These are phyloP conservation scores for Lithophane leautieri DNA, from an alignment of 2,888 invertebrate genomes.

Conservation along the genomic window DNA sequence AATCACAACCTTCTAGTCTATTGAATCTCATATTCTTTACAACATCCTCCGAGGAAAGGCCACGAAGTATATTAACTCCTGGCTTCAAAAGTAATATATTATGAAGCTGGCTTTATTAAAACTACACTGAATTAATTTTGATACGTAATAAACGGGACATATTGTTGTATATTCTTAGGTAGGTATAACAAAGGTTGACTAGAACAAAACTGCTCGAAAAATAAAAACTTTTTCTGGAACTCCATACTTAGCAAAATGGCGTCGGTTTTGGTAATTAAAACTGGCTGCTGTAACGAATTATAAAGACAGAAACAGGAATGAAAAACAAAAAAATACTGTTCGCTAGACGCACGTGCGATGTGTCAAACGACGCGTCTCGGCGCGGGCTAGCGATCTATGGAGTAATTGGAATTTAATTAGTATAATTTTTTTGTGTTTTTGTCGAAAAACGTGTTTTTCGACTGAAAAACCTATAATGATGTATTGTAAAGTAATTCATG, in stretches of 20 bases:
- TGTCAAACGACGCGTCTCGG: too few relatives aligned
- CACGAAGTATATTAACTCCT: conserved; percentile 48
- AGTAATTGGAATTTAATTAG: too few relatives aligned
- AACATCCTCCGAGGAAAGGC: conserved; percentile 9
- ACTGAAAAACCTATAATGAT: too few relatives aligned
- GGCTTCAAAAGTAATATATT: conserved; percentile 47
- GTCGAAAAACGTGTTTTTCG: too few relatives aligned
- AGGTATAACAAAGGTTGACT: neutral
- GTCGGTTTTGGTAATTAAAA: neutral
- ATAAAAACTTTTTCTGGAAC: neutral
- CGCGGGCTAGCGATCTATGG: too few relatives aligned
- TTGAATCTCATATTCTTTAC: conserved; percentile 42
- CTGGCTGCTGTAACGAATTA: neutral
- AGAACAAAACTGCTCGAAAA: neutral
- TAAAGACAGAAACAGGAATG: too few relatives aligned
- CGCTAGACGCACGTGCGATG: too few relatives aligned
- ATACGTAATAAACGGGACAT: conserved; percentile 32
- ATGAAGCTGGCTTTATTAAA: conserved; percentile 48
- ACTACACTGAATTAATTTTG: conserved; percentile 50
- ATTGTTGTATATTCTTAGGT: conserved; percentile 12
- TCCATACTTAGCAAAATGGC: neutral
- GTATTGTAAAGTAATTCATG: too few relatives aligned
- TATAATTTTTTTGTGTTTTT: too few relatives aligned
- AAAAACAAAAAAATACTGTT: too few relatives aligned
- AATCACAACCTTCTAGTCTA: conserved; percentile 35